Evolutionary conservation across 1,140 invertebrate genomes (phyloP).

Genomic region (Drosophila lacertosa): DNA sequence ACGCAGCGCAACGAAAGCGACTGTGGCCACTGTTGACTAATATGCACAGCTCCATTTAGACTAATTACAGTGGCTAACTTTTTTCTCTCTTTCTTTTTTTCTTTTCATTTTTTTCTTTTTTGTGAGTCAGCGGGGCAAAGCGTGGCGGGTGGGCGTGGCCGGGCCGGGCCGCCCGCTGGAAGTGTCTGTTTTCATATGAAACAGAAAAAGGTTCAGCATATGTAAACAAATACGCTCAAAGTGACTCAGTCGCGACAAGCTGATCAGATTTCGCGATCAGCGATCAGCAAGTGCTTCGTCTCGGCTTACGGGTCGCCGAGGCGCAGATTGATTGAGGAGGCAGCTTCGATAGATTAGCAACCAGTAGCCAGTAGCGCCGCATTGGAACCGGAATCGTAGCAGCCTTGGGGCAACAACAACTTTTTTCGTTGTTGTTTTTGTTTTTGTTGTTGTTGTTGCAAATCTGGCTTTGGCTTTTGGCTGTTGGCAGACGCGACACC

Average conservation of each 20-base stretch:
- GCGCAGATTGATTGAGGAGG: conserved; percentile 38
- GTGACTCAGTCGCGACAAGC: conserved; percentile 53
- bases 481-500: conserved; percentile 3
- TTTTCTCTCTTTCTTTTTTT: not conserved
- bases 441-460: too few species aligned
- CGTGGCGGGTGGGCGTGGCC: not conserved
- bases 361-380: conserved; percentile 38
- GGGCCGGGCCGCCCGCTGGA: too few species aligned
- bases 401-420: conserved; percentile 33
- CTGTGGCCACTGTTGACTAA: conserved; percentile 44
- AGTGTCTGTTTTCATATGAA: too few species aligned
- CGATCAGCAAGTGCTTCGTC: conserved; percentile 35
- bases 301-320: conserved; percentile 7
- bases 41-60: conserved; percentile 40
- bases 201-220: conserved; percentile 22
- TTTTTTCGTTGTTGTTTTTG: too few species aligned
- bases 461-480: conserved; percentile 4
- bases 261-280: conserved; percentile 50
- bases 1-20: conserved; percentile 28
- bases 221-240: conserved; percentile 42
- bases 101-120: too few species aligned
- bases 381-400: conserved; percentile 26
- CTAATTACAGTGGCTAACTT: conserved; percentile 37
- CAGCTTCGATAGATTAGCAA: conserved; percentile 38
- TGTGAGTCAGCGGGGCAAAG: conserved; percentile 41